phyloP scores from a whole-genome alignment of 2,797 vertebrate genomes.

The Stomatorhinus walkeri region DNA sequence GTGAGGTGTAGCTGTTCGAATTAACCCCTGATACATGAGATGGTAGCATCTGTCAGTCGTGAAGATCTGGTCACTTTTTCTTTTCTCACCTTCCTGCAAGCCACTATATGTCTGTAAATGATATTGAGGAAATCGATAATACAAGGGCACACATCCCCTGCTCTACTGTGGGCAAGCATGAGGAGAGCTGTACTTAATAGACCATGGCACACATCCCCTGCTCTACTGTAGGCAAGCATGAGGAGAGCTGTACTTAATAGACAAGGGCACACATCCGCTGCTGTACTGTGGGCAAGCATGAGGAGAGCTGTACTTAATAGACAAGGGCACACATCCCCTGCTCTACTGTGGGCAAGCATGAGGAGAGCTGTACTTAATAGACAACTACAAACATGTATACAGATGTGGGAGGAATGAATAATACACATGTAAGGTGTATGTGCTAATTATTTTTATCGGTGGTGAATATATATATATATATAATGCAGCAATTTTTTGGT shows the following conservation, averaged over 20 bases:
- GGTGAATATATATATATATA: background rate
- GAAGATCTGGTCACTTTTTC: background rate
- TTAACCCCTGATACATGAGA: background rate
- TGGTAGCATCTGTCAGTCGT: background rate
- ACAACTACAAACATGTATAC: background rate
- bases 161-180: background rate
- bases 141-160: background rate
- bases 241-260: background rate
- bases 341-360: background rate
- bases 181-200: background rate
- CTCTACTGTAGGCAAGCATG: background rate
- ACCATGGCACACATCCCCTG: background rate
- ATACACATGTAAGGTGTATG: background rate
- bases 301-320: background rate
- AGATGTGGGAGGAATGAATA: background rate
- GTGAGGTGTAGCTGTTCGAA: background rate
- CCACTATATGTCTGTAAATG: background rate
- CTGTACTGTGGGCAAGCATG: background rate
- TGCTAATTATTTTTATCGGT: background rate
- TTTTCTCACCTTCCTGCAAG: background rate
- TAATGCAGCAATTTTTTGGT: background rate
- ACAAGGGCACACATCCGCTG: background rate
- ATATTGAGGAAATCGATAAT: background rate
- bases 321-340: background rate
- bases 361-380: background rate